Percentiles rank a stretch among this genome's conserved stretches.
These are phyloP conservation scores for Phrynosoma platyrhinos DNA, from an alignment of 2,113 vertebrate genomes.

Conservation along the genomic window DNA sequence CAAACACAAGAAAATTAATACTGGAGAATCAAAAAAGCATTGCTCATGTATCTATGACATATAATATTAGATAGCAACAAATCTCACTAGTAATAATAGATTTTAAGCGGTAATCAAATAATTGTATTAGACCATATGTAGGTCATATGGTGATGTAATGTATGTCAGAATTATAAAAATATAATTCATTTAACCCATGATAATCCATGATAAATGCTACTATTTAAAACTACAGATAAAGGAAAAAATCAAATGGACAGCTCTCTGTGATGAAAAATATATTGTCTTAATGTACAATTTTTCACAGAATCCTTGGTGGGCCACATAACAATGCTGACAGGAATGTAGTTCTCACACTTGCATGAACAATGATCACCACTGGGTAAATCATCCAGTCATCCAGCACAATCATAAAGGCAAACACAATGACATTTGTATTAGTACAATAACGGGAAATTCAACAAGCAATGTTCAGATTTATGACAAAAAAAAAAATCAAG, in stretches of 20 bases:
- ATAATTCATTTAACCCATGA: too few relatives aligned
- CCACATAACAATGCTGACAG: background rate
- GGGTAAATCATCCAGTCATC: background rate
- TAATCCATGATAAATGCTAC: background rate
- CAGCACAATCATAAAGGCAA: background rate
- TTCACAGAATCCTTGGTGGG: background rate
- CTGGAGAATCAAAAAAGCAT: background rate
- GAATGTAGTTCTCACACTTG: conserved; percentile 1
- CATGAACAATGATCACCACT: conserved; percentile 9
- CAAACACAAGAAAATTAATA: background rate
- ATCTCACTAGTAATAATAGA: background rate
- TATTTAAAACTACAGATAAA: background rate
- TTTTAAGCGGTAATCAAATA: background rate
- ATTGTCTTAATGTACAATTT: background rate
- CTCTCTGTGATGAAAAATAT: too few relatives aligned
- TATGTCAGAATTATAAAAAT: too few relatives aligned
- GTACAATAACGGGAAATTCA: background rate
- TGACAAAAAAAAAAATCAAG: background rate
- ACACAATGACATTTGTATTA: background rate
- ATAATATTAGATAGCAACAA: background rate
- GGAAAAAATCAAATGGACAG: too few relatives aligned
- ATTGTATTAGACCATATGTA: background rate
- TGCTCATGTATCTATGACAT: background rate
- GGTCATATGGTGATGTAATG: too few relatives aligned
- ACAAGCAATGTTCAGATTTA: background rate